Conservation (phyloP, 2,113 vertebrate species). For the Corythaeola cristata region DNA sequence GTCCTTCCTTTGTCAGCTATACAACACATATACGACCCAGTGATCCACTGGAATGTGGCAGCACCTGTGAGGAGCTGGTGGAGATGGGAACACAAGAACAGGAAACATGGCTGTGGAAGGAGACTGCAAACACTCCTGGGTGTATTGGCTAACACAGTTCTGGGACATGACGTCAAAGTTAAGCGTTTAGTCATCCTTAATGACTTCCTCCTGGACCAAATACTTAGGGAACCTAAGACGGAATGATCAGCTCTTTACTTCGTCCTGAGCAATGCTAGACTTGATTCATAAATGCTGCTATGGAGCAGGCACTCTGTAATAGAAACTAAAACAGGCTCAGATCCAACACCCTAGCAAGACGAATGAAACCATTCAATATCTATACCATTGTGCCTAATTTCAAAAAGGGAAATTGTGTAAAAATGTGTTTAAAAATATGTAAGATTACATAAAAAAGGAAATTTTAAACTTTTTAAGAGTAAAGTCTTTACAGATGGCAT, state of each 20-base stretch:
- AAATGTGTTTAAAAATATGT: neutral
- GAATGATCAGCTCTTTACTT: neutral
- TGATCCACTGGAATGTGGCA: neutral
- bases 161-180: neutral
- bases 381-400: neutral
- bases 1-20: neutral
- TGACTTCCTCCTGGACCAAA: neutral
- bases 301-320: neutral
- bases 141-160: neutral
- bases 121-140: neutral
- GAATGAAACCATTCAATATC: neutral
- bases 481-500: neutral
- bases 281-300: neutral
- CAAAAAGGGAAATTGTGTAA: neutral
- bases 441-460: neutral
- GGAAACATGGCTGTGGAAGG: neutral
- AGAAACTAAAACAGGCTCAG: neutral
- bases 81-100: neutral
- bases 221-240: neutral
- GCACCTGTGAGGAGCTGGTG: fast-evolving
- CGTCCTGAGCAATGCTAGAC: neutral
- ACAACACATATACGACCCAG: fast-evolving
- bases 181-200: neutral
- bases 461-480: neutral
- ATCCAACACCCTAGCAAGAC: neutral